phyloP scores from a whole-genome alignment of 2,113 vertebrate species.

The Ctenomys sociabilis region DNA sequence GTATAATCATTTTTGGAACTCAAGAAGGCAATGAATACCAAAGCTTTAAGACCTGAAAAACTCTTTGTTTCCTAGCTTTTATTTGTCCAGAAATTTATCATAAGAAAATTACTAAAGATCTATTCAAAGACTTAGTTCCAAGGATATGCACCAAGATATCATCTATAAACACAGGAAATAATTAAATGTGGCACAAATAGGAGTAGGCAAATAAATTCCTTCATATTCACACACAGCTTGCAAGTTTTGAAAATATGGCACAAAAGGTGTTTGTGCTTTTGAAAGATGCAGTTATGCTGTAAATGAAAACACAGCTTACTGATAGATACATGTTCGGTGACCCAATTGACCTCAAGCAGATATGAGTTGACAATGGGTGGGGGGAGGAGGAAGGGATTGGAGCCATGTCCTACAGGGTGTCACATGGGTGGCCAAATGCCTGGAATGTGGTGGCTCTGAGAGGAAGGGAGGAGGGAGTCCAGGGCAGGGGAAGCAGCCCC shows the following conservation, averaged over 20 bases:
- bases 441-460: background rate
- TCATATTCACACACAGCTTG: background rate
- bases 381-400: background rate
- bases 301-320: background rate
- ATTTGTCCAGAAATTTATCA: conserved; percentile 46
- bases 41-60: conserved; percentile 39
- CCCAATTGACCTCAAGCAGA: background rate
- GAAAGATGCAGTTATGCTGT: background rate
- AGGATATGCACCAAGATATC: conserved; percentile 6
- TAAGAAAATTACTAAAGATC: conserved; percentile 36
- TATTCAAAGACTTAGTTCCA: conserved; percentile 55
- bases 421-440: background rate
- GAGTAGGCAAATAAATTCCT: conserved; percentile 6
- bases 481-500: background rate
- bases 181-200: conserved; percentile 39
- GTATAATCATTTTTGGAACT: conserved; percentile 36
- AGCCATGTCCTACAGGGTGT: background rate
- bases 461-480: background rate
- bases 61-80: conserved; percentile 43
- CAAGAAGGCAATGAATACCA: conserved; percentile 31
- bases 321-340: background rate
- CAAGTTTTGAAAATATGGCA: conserved; percentile 12
- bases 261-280: background rate
- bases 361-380: background rate
- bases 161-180: conserved; percentile 49